Base-by-base conservation (phyloP, 2,888 invertebrate genomes). In the Synergus umbraculus region DNA sequence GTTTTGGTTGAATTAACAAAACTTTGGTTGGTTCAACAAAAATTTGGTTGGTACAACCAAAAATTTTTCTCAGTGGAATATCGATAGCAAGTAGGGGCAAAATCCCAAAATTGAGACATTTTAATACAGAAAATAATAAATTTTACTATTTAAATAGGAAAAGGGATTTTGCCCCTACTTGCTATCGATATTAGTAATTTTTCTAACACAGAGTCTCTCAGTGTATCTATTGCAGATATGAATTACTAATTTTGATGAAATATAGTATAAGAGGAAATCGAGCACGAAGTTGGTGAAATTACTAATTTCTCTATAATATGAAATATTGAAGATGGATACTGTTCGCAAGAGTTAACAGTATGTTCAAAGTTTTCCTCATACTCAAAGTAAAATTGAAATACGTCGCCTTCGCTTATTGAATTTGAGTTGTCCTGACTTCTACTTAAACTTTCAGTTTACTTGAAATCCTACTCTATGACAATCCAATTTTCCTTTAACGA, bases 381-480 rank as follows among this genome's bases (percentile, higher is more conserved):
- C 58, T 73, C 13, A 18, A 37, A 37, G 54, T 49, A 73, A 54
- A 73, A 73, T 73, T 58, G 54, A 18, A 73, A 73, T 22, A 37
- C 54, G 41, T 73, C 73, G 41, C 54, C 54, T 18, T 73, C 41
- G n/a, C 73, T 58, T 41, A 73, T 41, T 73, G 54, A 73, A 58
- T 73, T 73, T 58, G 18, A 73, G 37, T 73, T 73, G 54, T 9
- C 13, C 9, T n/a, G 54, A 73, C 73, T 73, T 58, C 49, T 49
- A 58, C 54, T 73, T 73, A 73, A 73, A 73, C 73, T 73, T 41
- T 9, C 73, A 41, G 29, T 49, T 49, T 46, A 69, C 69, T 69
- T 49, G 7, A 46, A 46, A 22, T 3, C 13, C 46, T 54, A n/a
- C 15, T 41, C 37, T n/a, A 49, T 37, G 29, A 37, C 41, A 73